Base-by-base conservation (phyloP, 35 echinoderm and acorn worm species). In the Strongylocentrotus purpuratus region DNA sequence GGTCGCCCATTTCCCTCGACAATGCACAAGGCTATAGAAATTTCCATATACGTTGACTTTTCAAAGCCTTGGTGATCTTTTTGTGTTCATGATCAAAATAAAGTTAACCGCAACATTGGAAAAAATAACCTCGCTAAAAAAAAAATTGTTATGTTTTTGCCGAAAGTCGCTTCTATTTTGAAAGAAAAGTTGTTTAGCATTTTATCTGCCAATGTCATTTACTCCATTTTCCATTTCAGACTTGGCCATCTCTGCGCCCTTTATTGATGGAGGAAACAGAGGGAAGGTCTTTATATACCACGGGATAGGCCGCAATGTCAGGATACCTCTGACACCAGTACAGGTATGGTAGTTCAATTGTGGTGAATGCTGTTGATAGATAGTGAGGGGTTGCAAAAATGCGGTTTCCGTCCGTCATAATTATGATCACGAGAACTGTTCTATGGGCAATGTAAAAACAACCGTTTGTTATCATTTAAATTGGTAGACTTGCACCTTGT, bases 281-380 rank as follows among this genome's bases (percentile, higher is more conserved):
- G 91, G 91, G 20, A 93, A 93, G 46, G 91, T 93, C 25, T 93
- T 93, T 33, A 93, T 93, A 18, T 93, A 93, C n/a, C 91, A 93
- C n/a, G 91, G 91, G 2, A 93, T 93, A 31, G 91, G 91, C 17
- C 31, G 28, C 47, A 93, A 93, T 46, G 91, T n/a, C 9, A 33
- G 91, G 14, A 9, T 93, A 13, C 91, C 91, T 8, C 28, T 93
- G 31, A 50, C 17, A 22, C 91, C 91, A 50, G 91, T 93, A 13
- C 91, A 93, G 91, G 91, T 93, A 7, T 78, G 65, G 65, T 78
- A 78, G 0, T 78, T n/a, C 5, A 22, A 4, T 78, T 78, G 65
- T 28, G 65, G 20, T 78, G 65, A 78, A 78, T 22, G 65, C 65
- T 22, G 28, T 28, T 78, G 65, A 28, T 78, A 28, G 7, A n/a